Evolutionary conservation across 2,888 invertebrate genomes (phyloP).

Genomic region (Liposcelis brunnea): DNA sequence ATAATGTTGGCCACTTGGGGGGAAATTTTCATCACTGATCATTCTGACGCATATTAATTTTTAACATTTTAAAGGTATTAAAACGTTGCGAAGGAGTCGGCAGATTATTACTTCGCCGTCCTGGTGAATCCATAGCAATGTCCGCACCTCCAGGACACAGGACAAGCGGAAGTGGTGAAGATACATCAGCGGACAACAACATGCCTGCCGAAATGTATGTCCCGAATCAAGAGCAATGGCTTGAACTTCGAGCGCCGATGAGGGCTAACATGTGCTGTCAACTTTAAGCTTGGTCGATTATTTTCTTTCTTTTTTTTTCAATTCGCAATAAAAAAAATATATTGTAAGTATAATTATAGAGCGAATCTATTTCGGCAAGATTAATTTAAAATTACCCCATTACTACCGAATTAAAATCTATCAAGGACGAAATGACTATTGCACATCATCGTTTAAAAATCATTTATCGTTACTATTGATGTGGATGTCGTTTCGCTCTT

Average conservation of each 20-base stretch:
- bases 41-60: not conserved
- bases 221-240: conserved; percentile 79
- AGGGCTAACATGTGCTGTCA: conserved; percentile 8
- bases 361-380: too few species aligned
- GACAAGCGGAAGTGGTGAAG: conserved; percentile 19
- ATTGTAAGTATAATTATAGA: too few species aligned
- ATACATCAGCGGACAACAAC: conserved; percentile 29
- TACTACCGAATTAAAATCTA: too few species aligned
- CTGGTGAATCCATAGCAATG: conserved; percentile 72
- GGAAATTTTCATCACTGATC: too few species aligned
- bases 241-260: conserved; percentile 49
- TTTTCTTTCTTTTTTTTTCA: too few species aligned
- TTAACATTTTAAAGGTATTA: conserved; percentile 38
- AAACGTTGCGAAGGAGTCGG: conserved; percentile 76
- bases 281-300: not conserved
- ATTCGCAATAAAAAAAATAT: too few species aligned
- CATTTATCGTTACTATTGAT: too few species aligned
- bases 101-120: conserved; percentile 55
- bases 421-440: too few species aligned
- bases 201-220: conserved; percentile 90
- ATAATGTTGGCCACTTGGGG: too few species aligned
- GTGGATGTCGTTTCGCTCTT: too few species aligned
- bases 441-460: too few species aligned
- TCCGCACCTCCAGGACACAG: conserved; percentile 19
- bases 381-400: too few species aligned